phyloP scores from a whole-genome alignment of 2,797 vertebrate genomes.

The Syngnathus rostellatus region DNA sequence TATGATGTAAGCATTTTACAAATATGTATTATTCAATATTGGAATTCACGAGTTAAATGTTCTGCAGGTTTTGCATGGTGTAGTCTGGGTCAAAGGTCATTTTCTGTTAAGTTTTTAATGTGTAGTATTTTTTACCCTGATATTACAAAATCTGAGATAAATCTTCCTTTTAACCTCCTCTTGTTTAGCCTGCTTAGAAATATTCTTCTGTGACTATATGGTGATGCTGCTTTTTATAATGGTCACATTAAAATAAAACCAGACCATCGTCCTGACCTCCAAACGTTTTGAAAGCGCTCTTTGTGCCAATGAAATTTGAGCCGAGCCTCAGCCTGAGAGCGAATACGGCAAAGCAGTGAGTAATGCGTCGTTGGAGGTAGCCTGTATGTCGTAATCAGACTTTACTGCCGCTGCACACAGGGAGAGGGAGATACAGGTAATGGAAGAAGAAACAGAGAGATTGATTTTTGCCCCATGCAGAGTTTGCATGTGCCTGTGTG shows the following conservation, averaged over 20 bases:
- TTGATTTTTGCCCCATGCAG: slow-evolving; percentile 49
- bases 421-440: slow-evolving; percentile 16
- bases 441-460: slow-evolving; percentile 25
- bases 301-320: slow-evolving; percentile 16
- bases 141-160: background rate
- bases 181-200: background rate
- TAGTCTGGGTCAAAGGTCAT: background rate
- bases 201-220: background rate
- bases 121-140: background rate
- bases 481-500: slow-evolving; percentile 13
- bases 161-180: background rate
- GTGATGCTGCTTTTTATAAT: background rate
- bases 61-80: background rate
- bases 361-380: slow-evolving; percentile 69
- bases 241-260: background rate
- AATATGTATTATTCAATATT: too few species aligned
- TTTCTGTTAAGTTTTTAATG: background rate
- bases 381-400: slow-evolving; percentile 65
- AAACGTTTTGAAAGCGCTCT: background rate
- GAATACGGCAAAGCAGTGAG: slow-evolving; percentile 61
- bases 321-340: slow-evolving; percentile 27
- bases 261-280: background rate
- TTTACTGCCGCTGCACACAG: slow-evolving; percentile 53
- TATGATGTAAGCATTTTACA: too few species aligned
- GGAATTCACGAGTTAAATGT: background rate